Evolutionary conservation across 1,140 invertebrate genomes (phyloP).

Genomic region (Asobara japonica): DNA sequence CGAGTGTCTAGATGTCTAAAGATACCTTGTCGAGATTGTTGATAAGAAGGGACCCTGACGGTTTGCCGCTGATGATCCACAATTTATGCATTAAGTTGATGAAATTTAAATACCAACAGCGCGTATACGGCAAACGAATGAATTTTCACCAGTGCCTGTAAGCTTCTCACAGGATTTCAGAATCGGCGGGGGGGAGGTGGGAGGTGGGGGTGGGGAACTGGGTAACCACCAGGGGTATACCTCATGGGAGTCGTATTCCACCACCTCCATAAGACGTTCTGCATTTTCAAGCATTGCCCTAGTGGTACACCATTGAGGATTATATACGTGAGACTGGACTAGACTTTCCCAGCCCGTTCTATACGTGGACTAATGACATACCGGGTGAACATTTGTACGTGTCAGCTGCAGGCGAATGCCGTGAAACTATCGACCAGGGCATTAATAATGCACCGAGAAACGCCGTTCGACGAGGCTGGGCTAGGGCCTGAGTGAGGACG

Average conservation of each 20-base stretch:
- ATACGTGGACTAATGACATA: constrained; percentile 59
- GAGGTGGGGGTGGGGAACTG: not conserved
- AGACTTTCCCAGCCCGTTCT: constrained; percentile 42
- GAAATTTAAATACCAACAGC: too few species aligned
- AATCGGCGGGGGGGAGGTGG: too few species aligned
- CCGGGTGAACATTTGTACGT: constrained; percentile 60
- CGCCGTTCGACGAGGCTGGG: constrained; percentile 25
- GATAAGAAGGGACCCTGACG: too few species aligned
- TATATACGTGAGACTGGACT: constrained; percentile 25
- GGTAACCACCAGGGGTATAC: too few species aligned
- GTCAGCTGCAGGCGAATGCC: constrained; percentile 58
- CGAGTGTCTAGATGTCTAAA: too few species aligned
- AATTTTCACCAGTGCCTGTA: too few species aligned
- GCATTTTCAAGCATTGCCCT: constrained; percentile 20
- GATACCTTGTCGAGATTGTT: too few species aligned
- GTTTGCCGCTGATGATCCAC: too few species aligned
- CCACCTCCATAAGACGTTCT: constrained; percentile 19
- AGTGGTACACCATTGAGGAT: not conserved
- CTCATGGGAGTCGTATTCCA: constrained; percentile 18
- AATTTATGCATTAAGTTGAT: too few species aligned
- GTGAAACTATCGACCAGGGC: constrained; percentile 58
- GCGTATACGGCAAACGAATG: too few species aligned
- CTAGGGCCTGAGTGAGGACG: constrained; percentile 32
- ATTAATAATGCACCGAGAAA: constrained; percentile 62
- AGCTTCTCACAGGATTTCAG: too few species aligned